These are phyloP conservation scores for Drosophila imparisetae DNA, from an alignment of 2,888 invertebrate species.

Conservation along the genomic window DNA sequence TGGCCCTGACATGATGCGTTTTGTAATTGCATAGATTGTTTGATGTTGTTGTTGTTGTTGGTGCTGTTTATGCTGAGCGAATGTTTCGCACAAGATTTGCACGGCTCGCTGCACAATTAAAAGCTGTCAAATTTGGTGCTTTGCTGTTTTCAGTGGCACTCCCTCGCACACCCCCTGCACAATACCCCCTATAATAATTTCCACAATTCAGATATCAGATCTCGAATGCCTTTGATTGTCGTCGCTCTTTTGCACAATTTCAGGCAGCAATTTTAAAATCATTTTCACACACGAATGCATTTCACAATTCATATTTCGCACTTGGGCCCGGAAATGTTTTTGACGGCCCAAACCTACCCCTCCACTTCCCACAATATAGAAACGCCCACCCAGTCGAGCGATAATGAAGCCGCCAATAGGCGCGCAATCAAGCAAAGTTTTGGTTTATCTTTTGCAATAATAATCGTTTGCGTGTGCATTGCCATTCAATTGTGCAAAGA, in stretches of 20 bases:
- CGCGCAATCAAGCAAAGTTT: conserved; percentile 62
- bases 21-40: conserved; percentile 55
- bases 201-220: conserved; percentile 45
- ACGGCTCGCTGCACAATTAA: conserved; percentile 74
- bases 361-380: conserved; percentile 20
- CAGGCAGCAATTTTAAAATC: conserved; percentile 73
- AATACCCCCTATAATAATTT: conserved; percentile 13
- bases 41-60: conserved; percentile 12
- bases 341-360: conserved; percentile 14
- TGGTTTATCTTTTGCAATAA: conserved; percentile 62
- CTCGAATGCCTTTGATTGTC: conserved; percentile 72
- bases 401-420: conserved; percentile 64
- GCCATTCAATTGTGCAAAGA: conserved; percentile 62
- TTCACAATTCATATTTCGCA: conserved; percentile 34
- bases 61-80: conserved; percentile 14
- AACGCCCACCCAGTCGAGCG: conserved; percentile 35
- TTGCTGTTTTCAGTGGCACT: conserved; percentile 24
- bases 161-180: not conserved
- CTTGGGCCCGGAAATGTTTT: conserved; percentile 65
- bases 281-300: conserved; percentile 79
- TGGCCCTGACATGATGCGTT: conserved; percentile 68
- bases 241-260: conserved; percentile 56
- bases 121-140: conserved; percentile 73
- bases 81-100: conserved; percentile 34
- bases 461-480: conserved; percentile 63